Conservation (phyloP, 2,113 vertebrate genomes). For the Nesospiza acunhae region DNA sequence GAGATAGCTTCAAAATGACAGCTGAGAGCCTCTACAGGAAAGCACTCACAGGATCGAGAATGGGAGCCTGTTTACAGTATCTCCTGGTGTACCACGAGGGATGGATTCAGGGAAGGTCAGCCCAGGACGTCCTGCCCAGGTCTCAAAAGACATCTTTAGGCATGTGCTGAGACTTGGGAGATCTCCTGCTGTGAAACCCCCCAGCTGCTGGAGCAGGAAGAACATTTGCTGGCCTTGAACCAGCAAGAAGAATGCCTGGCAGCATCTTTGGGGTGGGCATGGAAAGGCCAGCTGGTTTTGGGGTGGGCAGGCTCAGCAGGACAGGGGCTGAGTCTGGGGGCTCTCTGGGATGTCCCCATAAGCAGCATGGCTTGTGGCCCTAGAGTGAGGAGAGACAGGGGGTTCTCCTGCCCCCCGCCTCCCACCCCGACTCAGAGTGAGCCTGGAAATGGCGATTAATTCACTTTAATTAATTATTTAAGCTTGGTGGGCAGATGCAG, state of each 20-base stretch:
- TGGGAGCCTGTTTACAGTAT: accelerated
- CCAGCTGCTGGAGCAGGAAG: background rate
- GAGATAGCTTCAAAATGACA: background rate
- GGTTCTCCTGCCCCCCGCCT: no score
- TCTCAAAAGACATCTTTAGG: background rate
- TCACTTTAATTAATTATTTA: background rate
- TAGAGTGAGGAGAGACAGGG: background rate
- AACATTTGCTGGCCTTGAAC: background rate
- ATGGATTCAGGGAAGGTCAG: background rate
- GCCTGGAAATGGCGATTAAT: background rate
- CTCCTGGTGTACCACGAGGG: accelerated
- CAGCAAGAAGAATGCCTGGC: background rate
- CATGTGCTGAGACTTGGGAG: background rate
- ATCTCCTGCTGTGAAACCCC: background rate
- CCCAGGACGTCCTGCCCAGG: accelerated
- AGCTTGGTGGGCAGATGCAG: accelerated
- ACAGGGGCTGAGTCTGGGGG: accelerated
- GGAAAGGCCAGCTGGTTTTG: background rate
- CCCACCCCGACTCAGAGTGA: accelerated
- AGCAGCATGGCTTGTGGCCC: background rate
- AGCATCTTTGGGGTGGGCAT: background rate
- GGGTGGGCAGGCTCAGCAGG: background rate
- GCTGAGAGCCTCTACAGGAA: accelerated
- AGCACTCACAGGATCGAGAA: accelerated
- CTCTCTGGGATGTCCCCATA: background rate